Evolutionary conservation across 2,797 vertebrate genomes (phyloP), one percentile per base, ranked within the genome.

Genomic region (Premnoplex brunnescens): DNA sequence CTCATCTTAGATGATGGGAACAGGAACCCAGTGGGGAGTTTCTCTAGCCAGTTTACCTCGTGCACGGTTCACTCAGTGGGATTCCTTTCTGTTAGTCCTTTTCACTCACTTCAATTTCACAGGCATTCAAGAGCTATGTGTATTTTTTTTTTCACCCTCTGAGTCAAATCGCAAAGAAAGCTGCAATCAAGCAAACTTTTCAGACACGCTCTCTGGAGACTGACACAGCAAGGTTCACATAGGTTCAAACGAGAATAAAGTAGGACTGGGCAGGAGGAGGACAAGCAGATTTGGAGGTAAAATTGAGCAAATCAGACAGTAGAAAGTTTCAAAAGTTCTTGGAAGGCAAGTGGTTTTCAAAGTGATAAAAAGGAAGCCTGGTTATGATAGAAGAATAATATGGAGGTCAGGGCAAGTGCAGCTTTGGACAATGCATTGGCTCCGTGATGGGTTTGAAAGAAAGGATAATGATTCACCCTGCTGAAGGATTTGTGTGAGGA

Each of bases 111-210:
- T 93, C 93, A 85, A 88, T 93, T 96, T 96, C 89, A 54, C 85
- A 86, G 77, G 43, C 72, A 96, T 93, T 93, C 93, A 83, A 77
- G 86, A 92, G 36, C 88, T 55, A 22, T 56, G 56, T 72, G 88
- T 55, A 27, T 49, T 79, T 79, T 76, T 55, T 68, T 90, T 88
- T 75, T 73, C 28, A 74, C 81, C 19, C 85, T 85, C 80, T 32
- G 60, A 81, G 84, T 91, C 85, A 91, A 96, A 85, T 95, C 93
- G 87, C 49, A 13, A 63, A 66, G 77, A 71, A 91, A 93, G 92
- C 74, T 5, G 58, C 86, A 95, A 96, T 88, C 89, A 97, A 95
- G 91, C 84, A 93, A 95, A 97, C 80, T 95, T 93, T 95, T 84
- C 94, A 96, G 95, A 81, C 52, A 6, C 0, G 18, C 39, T 88